Conservation (phyloP, 2,113 vertebrate species). For the Canis aureus region DNA sequence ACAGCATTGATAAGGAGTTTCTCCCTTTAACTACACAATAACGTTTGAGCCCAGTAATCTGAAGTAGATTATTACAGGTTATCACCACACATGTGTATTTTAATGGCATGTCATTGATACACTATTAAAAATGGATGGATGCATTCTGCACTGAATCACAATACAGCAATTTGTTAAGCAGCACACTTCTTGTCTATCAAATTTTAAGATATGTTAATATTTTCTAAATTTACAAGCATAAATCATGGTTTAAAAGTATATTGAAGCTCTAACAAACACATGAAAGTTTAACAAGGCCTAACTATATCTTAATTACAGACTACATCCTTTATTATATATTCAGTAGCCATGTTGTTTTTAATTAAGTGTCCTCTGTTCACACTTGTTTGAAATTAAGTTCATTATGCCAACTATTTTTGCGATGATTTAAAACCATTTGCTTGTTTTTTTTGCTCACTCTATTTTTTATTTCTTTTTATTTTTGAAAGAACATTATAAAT, state of each 20-base stretch:
- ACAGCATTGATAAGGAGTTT: neutral
- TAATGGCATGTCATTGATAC: neutral
- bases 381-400: neutral
- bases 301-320: neutral
- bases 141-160: neutral
- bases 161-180: neutral
- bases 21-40: neutral
- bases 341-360: neutral
- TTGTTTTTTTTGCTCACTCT: neutral
- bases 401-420: neutral
- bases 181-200: neutral
- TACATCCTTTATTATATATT: neutral
- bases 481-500: neutral
- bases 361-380: neutral
- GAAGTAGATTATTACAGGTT: neutral
- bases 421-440: neutral
- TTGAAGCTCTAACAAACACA: neutral
- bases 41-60: neutral
- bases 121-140: neutral
- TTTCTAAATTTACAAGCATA: neutral
- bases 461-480: neutral
- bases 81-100: neutral
- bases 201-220: neutral
- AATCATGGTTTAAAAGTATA: neutral
- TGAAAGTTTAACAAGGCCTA: neutral